Conservation (phyloP, 2,113 vertebrate species). For the Vulpes lagopus region DNA sequence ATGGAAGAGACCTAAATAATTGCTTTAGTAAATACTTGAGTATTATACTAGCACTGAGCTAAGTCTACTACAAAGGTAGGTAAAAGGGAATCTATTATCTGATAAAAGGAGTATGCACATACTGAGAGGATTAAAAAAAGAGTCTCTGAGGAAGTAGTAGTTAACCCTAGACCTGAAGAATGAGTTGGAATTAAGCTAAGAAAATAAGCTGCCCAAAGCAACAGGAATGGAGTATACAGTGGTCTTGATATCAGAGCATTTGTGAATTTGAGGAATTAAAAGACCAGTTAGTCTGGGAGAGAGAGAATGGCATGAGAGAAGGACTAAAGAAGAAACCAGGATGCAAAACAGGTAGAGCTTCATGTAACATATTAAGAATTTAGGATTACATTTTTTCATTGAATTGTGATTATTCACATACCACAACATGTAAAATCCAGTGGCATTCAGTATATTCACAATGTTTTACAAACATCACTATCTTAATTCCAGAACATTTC, state of each 20-base stretch:
- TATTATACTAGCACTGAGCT: neutral
- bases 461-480: neutral
- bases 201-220: neutral
- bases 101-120: neutral
- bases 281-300: neutral
- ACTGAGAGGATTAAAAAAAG: neutral
- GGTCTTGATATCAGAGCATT: neutral
- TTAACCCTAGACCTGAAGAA: neutral
- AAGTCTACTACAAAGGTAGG: neutral
- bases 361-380: neutral
- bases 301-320: neutral
- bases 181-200: slow-evolving; percentile 7
- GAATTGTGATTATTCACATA: neutral
- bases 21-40: neutral
- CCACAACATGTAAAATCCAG: neutral
- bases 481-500: neutral
- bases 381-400: neutral
- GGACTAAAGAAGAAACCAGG: neutral
- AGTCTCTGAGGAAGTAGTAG: neutral
- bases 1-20: neutral
- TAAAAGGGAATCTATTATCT: neutral
- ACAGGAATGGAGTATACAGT: neutral
- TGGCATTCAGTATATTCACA: neutral
- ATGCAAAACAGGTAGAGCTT: neutral
- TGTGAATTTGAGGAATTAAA: neutral